Percentiles rank a stretch among this genome's conserved stretches.
These are phyloP conservation scores for Stenolophus ochropezus DNA, from an alignment of 2,888 invertebrate species.

Conservation along the genomic window DNA sequence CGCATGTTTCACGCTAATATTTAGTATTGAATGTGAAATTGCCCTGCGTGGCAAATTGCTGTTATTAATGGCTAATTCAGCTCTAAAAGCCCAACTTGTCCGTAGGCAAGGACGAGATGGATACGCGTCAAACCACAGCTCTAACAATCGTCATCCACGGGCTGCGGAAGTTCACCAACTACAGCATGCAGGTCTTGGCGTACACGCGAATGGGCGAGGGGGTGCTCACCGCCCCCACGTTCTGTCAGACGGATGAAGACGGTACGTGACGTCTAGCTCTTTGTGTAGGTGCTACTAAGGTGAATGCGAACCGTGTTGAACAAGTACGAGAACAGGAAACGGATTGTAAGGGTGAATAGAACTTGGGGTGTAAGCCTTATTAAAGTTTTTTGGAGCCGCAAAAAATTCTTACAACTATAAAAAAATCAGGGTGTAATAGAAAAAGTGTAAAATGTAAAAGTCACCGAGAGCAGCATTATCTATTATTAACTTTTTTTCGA, in stretches of 20 bases:
- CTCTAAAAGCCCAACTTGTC: slow-evolving; percentile 60
- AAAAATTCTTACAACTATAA: too few species aligned
- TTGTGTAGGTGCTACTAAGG: background rate
- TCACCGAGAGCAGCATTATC: too few species aligned
- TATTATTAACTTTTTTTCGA: too few species aligned
- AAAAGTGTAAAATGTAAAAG: too few species aligned
- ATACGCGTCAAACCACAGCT: slow-evolving; percentile 81
- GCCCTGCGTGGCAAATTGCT: background rate
- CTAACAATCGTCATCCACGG: slow-evolving; percentile 82
- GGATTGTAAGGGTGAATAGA: slow-evolving; percentile 10
- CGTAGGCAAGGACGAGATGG: slow-evolving; percentile 75
- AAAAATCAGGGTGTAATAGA: too few species aligned
- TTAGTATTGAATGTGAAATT: too few species aligned
- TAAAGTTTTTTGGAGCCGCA: too few species aligned
- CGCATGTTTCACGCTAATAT: too few species aligned
- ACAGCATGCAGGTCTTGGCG: slow-evolving; percentile 86
- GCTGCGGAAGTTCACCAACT: slow-evolving; percentile 85
- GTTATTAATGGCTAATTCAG: background rate
- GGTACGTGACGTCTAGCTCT: slow-evolving; percentile 71
- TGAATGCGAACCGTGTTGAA: slow-evolving; percentile 2
- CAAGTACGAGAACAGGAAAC: background rate
- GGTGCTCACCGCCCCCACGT: slow-evolving; percentile 79
- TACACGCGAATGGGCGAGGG: slow-evolving; percentile 88
- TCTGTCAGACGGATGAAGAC: slow-evolving; percentile 87
- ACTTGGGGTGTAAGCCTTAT: too few species aligned